phyloP scores from a whole-genome alignment of 2,888 invertebrate genomes.

The Rhimphoctona megacephalus region DNA sequence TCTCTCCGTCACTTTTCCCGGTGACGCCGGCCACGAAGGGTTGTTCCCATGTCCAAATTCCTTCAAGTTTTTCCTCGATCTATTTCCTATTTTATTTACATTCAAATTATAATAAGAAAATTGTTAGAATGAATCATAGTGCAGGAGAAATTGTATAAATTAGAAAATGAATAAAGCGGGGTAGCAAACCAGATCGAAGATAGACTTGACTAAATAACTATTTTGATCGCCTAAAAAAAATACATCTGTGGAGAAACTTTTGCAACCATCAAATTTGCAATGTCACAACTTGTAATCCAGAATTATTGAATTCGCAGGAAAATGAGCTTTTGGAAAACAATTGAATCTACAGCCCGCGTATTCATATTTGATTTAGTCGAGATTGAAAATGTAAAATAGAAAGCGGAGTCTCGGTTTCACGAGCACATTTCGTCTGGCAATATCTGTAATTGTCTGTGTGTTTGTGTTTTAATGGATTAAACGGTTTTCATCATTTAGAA shows the following conservation, averaged over 20 bases:
- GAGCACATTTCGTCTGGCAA: constrained; percentile 53
- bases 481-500: constrained; percentile 60
- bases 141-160: not conserved
- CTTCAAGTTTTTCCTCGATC: constrained; percentile 14
- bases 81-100: not conserved
- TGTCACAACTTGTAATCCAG: not conserved
- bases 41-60: constrained; percentile 24
- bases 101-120: not conserved
- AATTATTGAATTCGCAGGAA: not conserved
- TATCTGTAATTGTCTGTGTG: constrained; percentile 16
- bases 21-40: constrained; percentile 55
- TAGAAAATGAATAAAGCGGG: not conserved
- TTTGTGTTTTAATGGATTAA: constrained; percentile 64
- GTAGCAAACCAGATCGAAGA: not conserved
- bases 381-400: constrained; percentile 66
- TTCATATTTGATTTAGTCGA: constrained; percentile 22
- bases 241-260: not conserved
- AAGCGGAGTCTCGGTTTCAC: constrained; percentile 46
- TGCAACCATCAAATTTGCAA: not conserved
- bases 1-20: constrained; percentile 58
- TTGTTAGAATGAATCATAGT: not conserved
- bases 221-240: not conserved
- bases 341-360: not conserved
- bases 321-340: not conserved
- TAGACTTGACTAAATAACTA: not conserved